Evolutionary conservation across 2,113 vertebrate genomes (phyloP).

Genomic region (Microtus oregoni): DNA sequence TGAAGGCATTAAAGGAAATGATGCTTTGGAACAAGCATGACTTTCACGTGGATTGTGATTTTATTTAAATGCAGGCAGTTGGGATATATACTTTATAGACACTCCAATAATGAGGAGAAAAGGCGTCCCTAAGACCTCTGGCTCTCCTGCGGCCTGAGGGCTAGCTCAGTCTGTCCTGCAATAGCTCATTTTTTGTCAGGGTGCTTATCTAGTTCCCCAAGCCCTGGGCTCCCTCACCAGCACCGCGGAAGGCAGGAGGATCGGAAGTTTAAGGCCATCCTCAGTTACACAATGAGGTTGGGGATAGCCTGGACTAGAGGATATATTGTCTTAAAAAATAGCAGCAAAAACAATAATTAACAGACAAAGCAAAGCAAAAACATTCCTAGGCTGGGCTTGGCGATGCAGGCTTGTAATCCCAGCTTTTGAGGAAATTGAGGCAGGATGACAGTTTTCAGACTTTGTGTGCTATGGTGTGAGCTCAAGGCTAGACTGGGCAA

Average conservation of each 20-base stretch:
- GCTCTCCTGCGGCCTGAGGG: background rate
- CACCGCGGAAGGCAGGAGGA: no score
- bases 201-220: no score
- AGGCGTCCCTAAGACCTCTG: no score
- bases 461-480: background rate
- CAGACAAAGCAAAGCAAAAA: background rate
- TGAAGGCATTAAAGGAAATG: conserved; percentile 25
- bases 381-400: no score
- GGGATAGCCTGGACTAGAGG: background rate
- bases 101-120: background rate
- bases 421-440: no score
- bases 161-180: accelerated
- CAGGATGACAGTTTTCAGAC: background rate
- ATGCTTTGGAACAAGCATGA: background rate
- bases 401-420: background rate
- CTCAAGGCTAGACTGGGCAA: background rate
- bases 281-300: background rate
- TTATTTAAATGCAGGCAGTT: background rate
- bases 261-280: background rate
- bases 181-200: no score
- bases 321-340: background rate
- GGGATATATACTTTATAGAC: background rate
- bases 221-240: background rate
- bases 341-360: background rate
- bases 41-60: background rate